A percentile compares a stretch with the other conserved stretches of the same genome.
These are phyloP conservation scores for Strix uralensis DNA, from an alignment of 2,113 vertebrate genomes.

Conservation along the genomic window DNA sequence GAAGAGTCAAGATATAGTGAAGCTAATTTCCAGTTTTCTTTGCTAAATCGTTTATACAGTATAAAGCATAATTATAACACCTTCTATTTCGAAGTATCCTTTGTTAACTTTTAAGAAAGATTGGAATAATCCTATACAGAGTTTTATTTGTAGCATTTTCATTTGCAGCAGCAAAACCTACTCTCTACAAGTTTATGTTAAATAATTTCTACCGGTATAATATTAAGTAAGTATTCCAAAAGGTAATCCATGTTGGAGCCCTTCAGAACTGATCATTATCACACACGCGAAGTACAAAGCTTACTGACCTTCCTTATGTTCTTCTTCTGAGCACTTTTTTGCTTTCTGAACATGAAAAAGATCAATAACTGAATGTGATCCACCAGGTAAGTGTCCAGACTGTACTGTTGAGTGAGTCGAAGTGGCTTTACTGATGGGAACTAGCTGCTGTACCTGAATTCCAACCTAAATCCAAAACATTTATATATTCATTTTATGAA, in stretches of 20 bases:
- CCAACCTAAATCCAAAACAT: slow-evolving; percentile 77
- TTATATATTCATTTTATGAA: neutral
- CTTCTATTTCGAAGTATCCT: neutral
- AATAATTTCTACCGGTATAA: neutral
- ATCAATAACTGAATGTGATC: slow-evolving; percentile 83
- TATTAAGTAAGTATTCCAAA: neutral
- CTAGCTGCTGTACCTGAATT: slow-evolving; percentile 90
- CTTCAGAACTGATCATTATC: neutral
- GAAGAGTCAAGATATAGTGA: neutral
- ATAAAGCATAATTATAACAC: neutral
- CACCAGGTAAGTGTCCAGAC: slow-evolving; percentile 60
- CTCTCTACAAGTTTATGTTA: neutral
- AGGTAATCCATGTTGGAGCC: neutral
- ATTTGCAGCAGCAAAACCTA: neutral
- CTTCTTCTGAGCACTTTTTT: slow-evolving; percentile 65
- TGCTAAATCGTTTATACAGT: neutral
- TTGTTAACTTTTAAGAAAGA: neutral
- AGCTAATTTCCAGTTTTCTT: neutral
- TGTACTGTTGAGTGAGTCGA: slow-evolving; percentile 44
- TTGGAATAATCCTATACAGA: neutral
- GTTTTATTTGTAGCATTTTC: neutral
- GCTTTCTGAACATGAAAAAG: slow-evolving; percentile 79
- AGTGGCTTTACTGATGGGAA: slow-evolving; percentile 68
- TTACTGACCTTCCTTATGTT: slow-evolving; percentile 74
- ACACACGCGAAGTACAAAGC: neutral